Base-by-base conservation (phyloP, 1,140 invertebrate species). In the Xylocopa sonorina region DNA sequence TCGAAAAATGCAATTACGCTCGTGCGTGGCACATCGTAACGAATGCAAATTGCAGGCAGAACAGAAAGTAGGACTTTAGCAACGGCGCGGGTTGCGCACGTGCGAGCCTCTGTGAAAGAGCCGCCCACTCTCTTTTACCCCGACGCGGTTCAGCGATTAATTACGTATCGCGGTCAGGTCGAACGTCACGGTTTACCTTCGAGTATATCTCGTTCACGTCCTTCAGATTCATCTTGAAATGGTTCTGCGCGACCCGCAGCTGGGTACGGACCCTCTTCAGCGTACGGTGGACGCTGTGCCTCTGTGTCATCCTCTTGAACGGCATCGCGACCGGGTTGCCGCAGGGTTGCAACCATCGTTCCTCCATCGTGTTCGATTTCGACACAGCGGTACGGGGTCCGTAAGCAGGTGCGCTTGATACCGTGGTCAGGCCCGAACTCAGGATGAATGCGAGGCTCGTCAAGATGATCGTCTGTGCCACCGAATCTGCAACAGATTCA, bases 331-430 rank as follows among this genome's bases (percentile, higher is more conserved):
- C 76, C 0, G 84, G 82, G 18, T 89, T 89, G 16, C 92, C 92
- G 71, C 92, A 93, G 34, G 92, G 91, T 68, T 91, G 91, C 24
- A 89, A 67, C 92, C 92, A 93, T 18, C 90, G 88, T 67, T 92
- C 87, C 87, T 92, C 87, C 87, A 88, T 88, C 9, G 50, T 79
- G 10, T 71, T 71, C 41, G 82, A 55, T 21, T 81, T 74, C 27
- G 87, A 81, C 24, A 79, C 48, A 76, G 84, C 51, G 24, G 79
- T 67, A 62, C 84, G 46, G 63, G 85, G 41, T 72, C 85, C 64
- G 84, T 80, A 85, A 9, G 84, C 76, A 38, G 86, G 83, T 46
- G 78, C 83, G 50, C 78, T 72, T 14, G 83, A 83, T 16, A 82
- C 78, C 50, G 86, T 77, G 29, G 74, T 88, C 50, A 92, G 82